Base-by-base conservation (phyloP, 1,140 invertebrate species). In the Cecropterus lyciades region DNA sequence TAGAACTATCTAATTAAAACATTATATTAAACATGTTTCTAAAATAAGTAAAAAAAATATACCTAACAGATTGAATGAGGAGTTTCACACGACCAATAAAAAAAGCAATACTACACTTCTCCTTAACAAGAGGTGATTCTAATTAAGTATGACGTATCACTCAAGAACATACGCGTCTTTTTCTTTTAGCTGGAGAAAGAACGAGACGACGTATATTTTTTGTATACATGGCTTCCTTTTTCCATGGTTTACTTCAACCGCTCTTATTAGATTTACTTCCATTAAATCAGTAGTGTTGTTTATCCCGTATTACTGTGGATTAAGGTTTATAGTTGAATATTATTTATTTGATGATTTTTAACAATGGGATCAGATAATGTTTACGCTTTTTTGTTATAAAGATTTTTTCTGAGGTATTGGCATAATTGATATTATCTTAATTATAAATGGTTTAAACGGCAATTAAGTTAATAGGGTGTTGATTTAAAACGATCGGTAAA, bases 91-190 rank as follows among this genome's bases (percentile, higher is more conserved):
- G 20, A 24, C 20, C 5, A 3, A 24, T 24, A 24, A 24, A 24
- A 24, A 24, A 24, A 24, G 5, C 20, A 24, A n/a, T n/a, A n/a
- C n/a, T 24, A 24, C 1, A 52, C 79, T 76, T 78, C 72, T 40
- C 80, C 84, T 87, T 89, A 86, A 89, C 43, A 55, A 65, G 59
- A 73, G 67, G 59, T 79, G 75, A 86, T 75, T 62, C 76, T 87
- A 85, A 89, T 87, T 87, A 85, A 80, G 69, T 82, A 82, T 78
- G 85, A 89, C 79, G 76, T 71, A 82, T 82, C 82, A 85, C 72
- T 85, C 82, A 84, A 70, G 60, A 53, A 63, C 77, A 53, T 70
- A 69, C 40, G 51, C 59, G 57, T 82, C 73, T 65, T 73, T 72
- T 55, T 84, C 67, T 64, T 49, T 63, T 37, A 57, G 42, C 56